Evolutionary conservation across 1,140 invertebrate species (phyloP), one percentile per base, ranked within the genome.

Genomic region (Oreohelix idahoensis): DNA sequence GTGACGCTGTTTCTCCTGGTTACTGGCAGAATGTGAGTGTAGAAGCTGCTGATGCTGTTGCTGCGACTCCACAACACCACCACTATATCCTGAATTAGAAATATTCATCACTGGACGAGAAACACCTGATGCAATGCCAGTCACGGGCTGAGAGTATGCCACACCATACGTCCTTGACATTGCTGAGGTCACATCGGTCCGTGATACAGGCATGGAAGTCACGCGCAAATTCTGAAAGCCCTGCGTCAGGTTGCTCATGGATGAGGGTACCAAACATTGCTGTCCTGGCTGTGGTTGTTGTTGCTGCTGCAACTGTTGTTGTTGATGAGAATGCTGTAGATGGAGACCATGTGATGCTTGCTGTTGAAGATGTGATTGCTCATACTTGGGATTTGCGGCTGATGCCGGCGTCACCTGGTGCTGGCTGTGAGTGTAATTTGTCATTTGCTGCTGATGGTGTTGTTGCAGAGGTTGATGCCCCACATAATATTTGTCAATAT

Each of bases 141-240:
- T 39, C 73, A 82, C 69, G 0, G 81, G 81, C 73, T 85, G 84
- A 8, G 84, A 85, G 38, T 83, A 85, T 26, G 74, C 84, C 39
- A 85, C 35, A 35, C 84, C 84, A 58, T 70, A 83, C 26, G 84
- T 35, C 77, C 73, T 36, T 23, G 77, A 73, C 36, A 79, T 53
- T 15, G 81, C 45, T 0, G 83, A 73, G 35, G 80, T 84, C 58
- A 84, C 81, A 63, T 82, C 85, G n/a, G 85, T 83, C 10, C 82
- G 81, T n/a, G 79, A 83, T 20, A 83, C 81, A 10, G 77, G 84
- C 0, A 69, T 32, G 17, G 84, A 85, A 13, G 84, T 83, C 70
- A 85, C 32, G 13, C 84, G 35, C n/a, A 85, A 26, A 38, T 83
- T 85, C 29, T 85, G 81, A 35, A 85, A 79, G 23, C 81, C 78